Conservation (phyloP, 2,113 vertebrate genomes). For the Dicrurus megarhynchus region DNA sequence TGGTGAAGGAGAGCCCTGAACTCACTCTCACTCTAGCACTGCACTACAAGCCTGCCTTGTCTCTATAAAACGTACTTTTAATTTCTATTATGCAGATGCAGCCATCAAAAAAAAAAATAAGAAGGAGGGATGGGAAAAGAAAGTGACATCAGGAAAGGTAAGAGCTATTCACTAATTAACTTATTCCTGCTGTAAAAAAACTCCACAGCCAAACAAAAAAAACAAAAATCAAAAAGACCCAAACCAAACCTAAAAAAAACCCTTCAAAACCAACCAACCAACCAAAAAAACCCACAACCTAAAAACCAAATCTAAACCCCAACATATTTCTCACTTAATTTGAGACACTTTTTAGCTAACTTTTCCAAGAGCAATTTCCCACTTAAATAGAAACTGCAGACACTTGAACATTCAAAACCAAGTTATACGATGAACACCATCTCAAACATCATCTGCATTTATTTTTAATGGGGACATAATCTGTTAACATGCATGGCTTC, state of each 20-base stretch:
- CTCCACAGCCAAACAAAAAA: fast-evolving
- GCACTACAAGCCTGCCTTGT: not conserved
- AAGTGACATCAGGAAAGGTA: not conserved
- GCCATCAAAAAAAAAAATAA: not conserved
- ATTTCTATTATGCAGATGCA: not conserved
- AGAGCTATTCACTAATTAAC: not conserved
- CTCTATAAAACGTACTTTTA: not conserved
- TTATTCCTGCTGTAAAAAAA: not conserved
- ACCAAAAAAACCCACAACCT: not conserved
- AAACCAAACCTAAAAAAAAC: not conserved
- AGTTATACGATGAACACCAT: fast-evolving
- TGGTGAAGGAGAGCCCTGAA: not conserved
- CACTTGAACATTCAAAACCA: not conserved
- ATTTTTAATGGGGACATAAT: not conserved
- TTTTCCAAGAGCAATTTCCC: not conserved
- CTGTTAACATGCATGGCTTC: not conserved
- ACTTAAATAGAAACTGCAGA: not conserved
- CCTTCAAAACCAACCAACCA: not conserved
- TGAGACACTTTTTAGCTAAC: not conserved
- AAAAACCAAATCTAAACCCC: not conserved
- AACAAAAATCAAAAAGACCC: not conserved
- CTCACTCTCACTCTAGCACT: not conserved
- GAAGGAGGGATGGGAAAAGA: not conserved
- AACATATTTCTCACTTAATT: not conserved
- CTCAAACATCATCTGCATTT: not conserved